These are phyloP conservation scores for Cotesia congregata DNA, from an alignment of 2,888 invertebrate species.

Conservation along the genomic window DNA sequence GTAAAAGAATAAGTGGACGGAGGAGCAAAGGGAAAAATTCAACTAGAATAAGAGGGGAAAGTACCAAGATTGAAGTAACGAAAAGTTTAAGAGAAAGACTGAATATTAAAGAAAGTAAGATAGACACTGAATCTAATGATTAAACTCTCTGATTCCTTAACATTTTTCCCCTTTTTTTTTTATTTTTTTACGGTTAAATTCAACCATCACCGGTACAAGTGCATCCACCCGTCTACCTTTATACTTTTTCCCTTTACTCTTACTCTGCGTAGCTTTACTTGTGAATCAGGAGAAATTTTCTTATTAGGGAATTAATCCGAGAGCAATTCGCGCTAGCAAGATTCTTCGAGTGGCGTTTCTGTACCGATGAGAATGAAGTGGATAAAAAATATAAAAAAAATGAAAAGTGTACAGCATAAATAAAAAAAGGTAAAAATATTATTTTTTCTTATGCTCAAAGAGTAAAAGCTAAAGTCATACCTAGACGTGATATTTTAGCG, in stretches of 20 bases:
- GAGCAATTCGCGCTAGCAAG: constrained; percentile 39
- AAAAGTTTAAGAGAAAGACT: constrained; percentile 3
- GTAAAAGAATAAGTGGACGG: constrained; percentile 3
- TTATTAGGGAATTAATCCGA: constrained; percentile 42
- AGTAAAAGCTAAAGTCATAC: constrained; percentile 11
- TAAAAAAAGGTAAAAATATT: background rate
- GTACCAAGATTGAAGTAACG: background rate
- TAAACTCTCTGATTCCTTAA: constrained; percentile 24
- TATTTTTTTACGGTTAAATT: constrained; percentile 31
- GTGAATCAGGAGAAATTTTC: constrained; percentile 38
- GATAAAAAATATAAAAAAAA: background rate
- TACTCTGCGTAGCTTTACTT: background rate
- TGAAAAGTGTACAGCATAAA: constrained; percentile 5
- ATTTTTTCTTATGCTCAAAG: constrained; percentile 1
- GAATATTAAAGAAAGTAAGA: constrained; percentile 15
- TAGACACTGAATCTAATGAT: constrained; percentile 29
- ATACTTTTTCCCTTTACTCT: background rate
- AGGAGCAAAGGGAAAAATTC: constrained; percentile 10
- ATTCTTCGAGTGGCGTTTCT: constrained; percentile 38
- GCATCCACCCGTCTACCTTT: constrained; percentile 20
- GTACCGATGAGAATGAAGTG: constrained; percentile 24
- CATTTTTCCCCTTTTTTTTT: constrained; percentile 1
- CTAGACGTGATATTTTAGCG: constrained; percentile 8
- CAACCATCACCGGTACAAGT: constrained; percentile 16
- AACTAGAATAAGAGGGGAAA: constrained; percentile 13